phyloP scores from a whole-genome alignment of 2,888 invertebrate species.

The Trichacis sp. region DNA sequence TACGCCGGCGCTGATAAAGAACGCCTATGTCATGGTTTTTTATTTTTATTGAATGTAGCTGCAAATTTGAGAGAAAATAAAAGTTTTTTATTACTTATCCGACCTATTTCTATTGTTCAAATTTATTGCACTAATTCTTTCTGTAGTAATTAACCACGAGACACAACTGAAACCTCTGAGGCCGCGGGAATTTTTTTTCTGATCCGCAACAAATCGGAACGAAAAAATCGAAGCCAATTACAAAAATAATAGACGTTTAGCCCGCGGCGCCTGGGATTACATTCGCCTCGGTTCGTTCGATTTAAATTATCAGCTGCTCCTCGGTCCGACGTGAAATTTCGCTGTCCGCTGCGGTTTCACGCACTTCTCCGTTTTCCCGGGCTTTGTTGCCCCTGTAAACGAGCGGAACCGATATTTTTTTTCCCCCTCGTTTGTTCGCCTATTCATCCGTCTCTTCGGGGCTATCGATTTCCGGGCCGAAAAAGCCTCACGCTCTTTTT shows the following conservation, averaged over 20 bases:
- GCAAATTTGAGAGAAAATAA: too few relatives aligned
- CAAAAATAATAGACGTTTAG: conserved; percentile 47
- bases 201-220: conserved; percentile 27
- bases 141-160: neutral
- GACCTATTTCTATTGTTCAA: too few relatives aligned
- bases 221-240: conserved; percentile 48
- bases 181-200: too few relatives aligned
- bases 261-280: conserved; percentile 45
- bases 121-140: neutral
- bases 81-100: too few relatives aligned
- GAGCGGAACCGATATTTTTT: conserved; percentile 10
- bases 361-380: conserved; percentile 9
- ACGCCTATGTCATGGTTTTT: too few relatives aligned
- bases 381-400: conserved; percentile 18
- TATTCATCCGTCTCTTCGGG: neutral
- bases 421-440: neutral
- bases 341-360: conserved; percentile 34
- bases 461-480: neutral
- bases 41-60: too few relatives aligned
- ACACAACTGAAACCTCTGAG: too few relatives aligned
- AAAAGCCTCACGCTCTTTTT: neutral
- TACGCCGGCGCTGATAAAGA: too few relatives aligned
- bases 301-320: conserved; percentile 54
- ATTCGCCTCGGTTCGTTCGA: conserved; percentile 48
- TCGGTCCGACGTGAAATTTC: conserved; percentile 42